Percentiles rank a stretch among this genome's conserved stretches.
Evolutionary conservation across 2,888 invertebrate genomes (phyloP).

Genomic region (Drosophila kuntzei): DNA sequence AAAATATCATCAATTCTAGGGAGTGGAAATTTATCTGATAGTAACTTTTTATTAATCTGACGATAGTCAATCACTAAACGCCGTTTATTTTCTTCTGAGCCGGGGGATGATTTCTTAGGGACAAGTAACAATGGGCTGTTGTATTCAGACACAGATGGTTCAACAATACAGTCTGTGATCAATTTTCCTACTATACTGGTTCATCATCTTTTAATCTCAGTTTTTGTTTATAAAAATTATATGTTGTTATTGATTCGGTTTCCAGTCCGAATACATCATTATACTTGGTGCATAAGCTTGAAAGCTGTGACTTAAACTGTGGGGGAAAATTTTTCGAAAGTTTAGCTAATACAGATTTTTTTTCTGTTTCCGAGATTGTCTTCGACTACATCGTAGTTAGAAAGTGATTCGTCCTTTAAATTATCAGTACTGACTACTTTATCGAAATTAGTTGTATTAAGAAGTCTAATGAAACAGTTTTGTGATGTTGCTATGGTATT

Average conservation of each 20-base stretch:
- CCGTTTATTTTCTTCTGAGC: conserved; percentile 1
- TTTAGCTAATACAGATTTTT: too few relatives aligned
- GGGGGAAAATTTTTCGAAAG: conserved; percentile 4
- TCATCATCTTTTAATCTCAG: not conserved
- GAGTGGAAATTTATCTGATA: not conserved
- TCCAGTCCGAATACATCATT: conserved; percentile 21
- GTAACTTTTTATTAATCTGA: too few relatives aligned
- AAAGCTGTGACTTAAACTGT: conserved; percentile 4
- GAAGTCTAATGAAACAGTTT: conserved; percentile 8
- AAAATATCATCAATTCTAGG: not conserved
- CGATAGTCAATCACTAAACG: too few relatives aligned
- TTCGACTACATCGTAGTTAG: too few relatives aligned
- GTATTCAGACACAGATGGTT: too few relatives aligned
- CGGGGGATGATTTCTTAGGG: not conserved
- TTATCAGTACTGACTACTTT: conserved; percentile 11
- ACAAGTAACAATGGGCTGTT: too few relatives aligned
- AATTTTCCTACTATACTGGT: too few relatives aligned
- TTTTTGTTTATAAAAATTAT: not conserved
- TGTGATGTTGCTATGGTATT: conserved; percentile 11
- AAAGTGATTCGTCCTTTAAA: conserved; percentile 4
- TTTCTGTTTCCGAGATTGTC: too few relatives aligned
- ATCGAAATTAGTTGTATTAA: conserved; percentile 10
- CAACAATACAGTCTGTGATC: too few relatives aligned
- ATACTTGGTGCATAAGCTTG: conserved; percentile 27
- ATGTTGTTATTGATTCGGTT: conserved; percentile 13